Conservation (phyloP, 2,113 vertebrate species). For the Vireo altiloquus region DNA sequence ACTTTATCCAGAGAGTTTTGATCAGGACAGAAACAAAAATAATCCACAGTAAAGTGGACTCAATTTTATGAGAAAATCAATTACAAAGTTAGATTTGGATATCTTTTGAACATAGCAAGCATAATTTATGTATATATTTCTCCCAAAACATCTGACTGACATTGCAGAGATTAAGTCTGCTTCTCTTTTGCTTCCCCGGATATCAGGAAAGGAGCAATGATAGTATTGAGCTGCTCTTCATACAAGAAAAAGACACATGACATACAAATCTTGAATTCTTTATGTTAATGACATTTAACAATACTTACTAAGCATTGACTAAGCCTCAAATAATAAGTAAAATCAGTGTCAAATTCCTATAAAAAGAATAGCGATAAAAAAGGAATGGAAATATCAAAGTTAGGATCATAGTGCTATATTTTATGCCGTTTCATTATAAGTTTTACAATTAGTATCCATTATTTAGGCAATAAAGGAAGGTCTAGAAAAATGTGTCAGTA, state of each 20-base stretch:
- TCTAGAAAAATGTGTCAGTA: not conserved
- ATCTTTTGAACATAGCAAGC: not conserved
- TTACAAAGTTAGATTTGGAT: not conserved
- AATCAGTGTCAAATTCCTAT: not conserved
- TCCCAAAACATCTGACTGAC: not conserved
- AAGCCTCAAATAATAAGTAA: not conserved
- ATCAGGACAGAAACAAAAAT: not conserved
- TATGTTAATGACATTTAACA: not conserved
- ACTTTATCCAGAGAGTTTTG: not conserved
- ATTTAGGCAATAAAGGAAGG: not conserved
- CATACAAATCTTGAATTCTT: not conserved
- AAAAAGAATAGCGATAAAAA: rapidly evolving
- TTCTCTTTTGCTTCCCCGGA: not conserved
- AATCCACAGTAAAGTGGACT: not conserved
- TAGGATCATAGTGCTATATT: not conserved
- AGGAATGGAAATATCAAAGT: not conserved
- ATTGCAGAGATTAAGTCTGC: not conserved
- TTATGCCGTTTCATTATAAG: not conserved
- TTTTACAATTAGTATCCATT: not conserved
- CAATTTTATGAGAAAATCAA: not conserved
- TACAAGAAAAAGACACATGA: not conserved
- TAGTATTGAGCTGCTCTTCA: not conserved
- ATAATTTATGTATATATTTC: not conserved
- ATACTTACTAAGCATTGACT: not conserved
- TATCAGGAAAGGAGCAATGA: not conserved